Evolutionary conservation across 2,113 vertebrate genomes (phyloP), one percentile per base, ranked within the genome.

Genomic region (Corvus hawaiiensis): DNA sequence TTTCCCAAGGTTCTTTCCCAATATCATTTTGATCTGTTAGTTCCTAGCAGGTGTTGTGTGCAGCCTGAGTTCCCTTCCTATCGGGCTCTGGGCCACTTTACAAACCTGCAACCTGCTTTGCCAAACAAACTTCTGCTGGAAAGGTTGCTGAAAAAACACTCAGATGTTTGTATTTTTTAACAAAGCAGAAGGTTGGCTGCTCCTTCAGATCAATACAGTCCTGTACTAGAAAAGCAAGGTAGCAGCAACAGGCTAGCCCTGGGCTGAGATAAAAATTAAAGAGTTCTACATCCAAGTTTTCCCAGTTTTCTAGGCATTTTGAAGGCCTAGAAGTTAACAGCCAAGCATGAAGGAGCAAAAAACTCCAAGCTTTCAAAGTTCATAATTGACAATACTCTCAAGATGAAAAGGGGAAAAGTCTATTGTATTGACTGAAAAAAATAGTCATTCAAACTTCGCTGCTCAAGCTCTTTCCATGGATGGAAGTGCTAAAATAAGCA

Each of bases 401-500:
- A 86, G 54, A 89, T 68, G 62, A 84, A 95, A 93, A 86, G 48
- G 22, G 64, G 27, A 93, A 80, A 96, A 94, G 78, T 91, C 86
- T 51, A 89, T 96, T 97, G 86, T 96, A 89, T 56, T 89, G 64
- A 58, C 69, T 84, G 71, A 69, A 95, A 96, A 58, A 95, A 92
- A 90, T 23, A 87, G 67, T 89, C 30, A 93, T 96, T 95, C 91
- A 95, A 35, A 89, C 58, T 20, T 90, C 14, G 27, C 46, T 49
- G 46, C 90, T 80, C 21, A 7, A 89, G 81, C 74, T 35, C 84
- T 95, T 93, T 93, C 82, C 69, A 33, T 84, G 77, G 37, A 93
- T 96, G 94, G 90, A 95, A 96, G 89, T 94, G 32, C 94, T 95
- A 96, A 95, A 97, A 95, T 94, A 97, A 92, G 81, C 91, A 67